Evolutionary conservation across 2,797 vertebrate species (phyloP).

Genomic region (Labeo calbasu): DNA sequence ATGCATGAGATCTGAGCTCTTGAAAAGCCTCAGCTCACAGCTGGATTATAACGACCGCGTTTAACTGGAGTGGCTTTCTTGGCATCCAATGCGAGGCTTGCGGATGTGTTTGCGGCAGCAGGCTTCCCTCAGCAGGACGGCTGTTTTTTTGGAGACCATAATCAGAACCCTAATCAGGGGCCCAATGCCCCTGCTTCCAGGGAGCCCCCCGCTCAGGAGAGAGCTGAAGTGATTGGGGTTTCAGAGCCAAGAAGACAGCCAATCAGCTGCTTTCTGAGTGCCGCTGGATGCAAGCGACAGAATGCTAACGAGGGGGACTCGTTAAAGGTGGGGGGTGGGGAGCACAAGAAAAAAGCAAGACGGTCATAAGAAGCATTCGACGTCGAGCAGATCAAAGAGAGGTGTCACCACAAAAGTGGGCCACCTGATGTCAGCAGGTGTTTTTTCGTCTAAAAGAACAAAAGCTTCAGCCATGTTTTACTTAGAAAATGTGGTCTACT

Average conservation of each 20-base stretch:
- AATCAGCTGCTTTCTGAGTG: constrained; percentile 49
- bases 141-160: constrained; percentile 39
- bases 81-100: constrained; percentile 3
- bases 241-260: constrained; percentile 21
- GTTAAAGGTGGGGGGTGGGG: background rate
- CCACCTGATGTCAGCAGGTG: constrained; percentile 18
- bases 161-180: constrained; percentile 53
- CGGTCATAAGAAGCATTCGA: background rate
- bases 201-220: constrained; percentile 28
- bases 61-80: constrained; percentile 44
- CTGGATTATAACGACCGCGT: constrained; percentile 34
- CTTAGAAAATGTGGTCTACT: background rate
- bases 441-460: background rate
- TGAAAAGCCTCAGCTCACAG: constrained; percentile 28
- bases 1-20: constrained; percentile 3
- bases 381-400: constrained; percentile 5
- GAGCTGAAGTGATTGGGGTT: constrained; percentile 55
- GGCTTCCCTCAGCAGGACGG: constrained; percentile 42
- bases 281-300: constrained; percentile 11
- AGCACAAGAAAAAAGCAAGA: background rate
- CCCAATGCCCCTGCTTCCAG: constrained; percentile 33
- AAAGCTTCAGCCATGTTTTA: background rate
- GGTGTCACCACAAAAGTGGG: background rate
- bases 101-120: constrained; percentile 24
- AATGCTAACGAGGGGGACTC: constrained; percentile 7